A percentile compares a stretch with the other conserved stretches of the same genome.
Evolutionary conservation across 2,113 vertebrate species (phyloP).

Genomic region (Lutjanus erythropterus): DNA sequence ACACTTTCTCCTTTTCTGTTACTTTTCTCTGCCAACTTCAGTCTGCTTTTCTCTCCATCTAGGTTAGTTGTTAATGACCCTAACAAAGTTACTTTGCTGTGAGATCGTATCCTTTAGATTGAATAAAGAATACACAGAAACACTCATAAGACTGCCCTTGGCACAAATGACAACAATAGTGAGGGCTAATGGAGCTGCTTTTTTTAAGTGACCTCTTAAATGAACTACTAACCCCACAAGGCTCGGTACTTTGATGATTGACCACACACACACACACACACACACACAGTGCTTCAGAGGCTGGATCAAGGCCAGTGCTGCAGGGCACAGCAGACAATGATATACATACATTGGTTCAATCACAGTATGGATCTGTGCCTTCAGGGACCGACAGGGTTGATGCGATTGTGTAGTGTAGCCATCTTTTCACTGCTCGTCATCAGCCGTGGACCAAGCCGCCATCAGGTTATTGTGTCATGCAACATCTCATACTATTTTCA

Average conservation of each 20-base stretch:
- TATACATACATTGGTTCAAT: slow-evolving; percentile 49
- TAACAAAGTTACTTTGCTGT: not conserved
- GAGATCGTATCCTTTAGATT: slow-evolving; percentile 27
- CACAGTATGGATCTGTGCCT: slow-evolving; percentile 60
- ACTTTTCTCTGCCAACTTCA: not conserved
- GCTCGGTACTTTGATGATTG: slow-evolving; percentile 25
- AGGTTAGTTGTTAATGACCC: not conserved
- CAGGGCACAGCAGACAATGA: slow-evolving; percentile 45
- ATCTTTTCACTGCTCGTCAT: slow-evolving; percentile 34
- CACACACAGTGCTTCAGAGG: slow-evolving; percentile 18
- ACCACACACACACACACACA: slow-evolving; percentile 1
- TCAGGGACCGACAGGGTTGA: slow-evolving; percentile 38
- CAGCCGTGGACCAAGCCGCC: not conserved
- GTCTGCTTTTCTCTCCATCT: not conserved
- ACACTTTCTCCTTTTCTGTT: not conserved
- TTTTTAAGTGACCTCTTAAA: slow-evolving; percentile 32
- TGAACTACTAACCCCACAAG: slow-evolving; percentile 43
- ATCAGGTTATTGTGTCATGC: slow-evolving; percentile 34
- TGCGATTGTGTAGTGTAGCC: slow-evolving; percentile 9
- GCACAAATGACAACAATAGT: slow-evolving; percentile 4
- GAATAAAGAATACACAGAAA: slow-evolving; percentile 13
- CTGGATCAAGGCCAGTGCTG: slow-evolving; percentile 48
- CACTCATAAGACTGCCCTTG: not conserved
- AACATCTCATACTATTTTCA: slow-evolving; percentile 22
- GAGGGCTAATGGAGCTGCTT: slow-evolving; percentile 11